Base-by-base conservation (phyloP, 2,113 vertebrate genomes). In the Lamprotornis superbus region DNA sequence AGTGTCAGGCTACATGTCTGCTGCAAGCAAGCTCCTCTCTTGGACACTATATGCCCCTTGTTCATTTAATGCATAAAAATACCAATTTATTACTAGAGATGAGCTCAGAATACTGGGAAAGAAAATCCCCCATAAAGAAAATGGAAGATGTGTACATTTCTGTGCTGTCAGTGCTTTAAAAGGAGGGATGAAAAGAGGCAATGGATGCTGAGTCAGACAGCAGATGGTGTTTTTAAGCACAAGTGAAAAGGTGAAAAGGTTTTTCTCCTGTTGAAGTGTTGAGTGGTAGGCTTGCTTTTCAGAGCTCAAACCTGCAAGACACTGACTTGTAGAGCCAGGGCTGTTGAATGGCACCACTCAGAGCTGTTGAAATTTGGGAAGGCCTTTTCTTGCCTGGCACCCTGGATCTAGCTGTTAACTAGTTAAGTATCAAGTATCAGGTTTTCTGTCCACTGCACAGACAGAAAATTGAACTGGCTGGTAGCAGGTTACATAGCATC, bases 121-220 rank as follows among this genome's bases (percentile, higher is more conserved):
- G n/a, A 47, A 37, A 57, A 4, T 10, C 5, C 7, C 60, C 17
- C 4, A 11, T 47, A 21, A 10, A 28, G 61, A 44, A 74, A 42
- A 63, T 59, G 20, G 31, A 30, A 61, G 20, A 23, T 0, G 1
- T 20, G 2, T n/a, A 7, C 16, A 3, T 39, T 53, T 25, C 21
- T 42, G 9, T 83, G 63, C 27, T 49, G 10, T 61, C 30, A 37
- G 9, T 74, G 7, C 22, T 40, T 87, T 81, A n/a, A 80, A 80
- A 75, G 17, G 10, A 61, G 20, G 56, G 11, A 17, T 90, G 39
- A n/a, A 40, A 24, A 77, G 37, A 50, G 24, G 11, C 14, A 40
- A 3, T 16, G 2, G 25, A 16, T 24, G 28, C 33, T 49, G 57
- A 37, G 12, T 12, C 11, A 37, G 15, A 56, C 23, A 69, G 12